Percentiles rank a stretch among this genome's conserved stretches.
Evolutionary conservation across 2,797 vertebrate genomes (phyloP).

Genomic region (Gymnothorax javanicus): DNA sequence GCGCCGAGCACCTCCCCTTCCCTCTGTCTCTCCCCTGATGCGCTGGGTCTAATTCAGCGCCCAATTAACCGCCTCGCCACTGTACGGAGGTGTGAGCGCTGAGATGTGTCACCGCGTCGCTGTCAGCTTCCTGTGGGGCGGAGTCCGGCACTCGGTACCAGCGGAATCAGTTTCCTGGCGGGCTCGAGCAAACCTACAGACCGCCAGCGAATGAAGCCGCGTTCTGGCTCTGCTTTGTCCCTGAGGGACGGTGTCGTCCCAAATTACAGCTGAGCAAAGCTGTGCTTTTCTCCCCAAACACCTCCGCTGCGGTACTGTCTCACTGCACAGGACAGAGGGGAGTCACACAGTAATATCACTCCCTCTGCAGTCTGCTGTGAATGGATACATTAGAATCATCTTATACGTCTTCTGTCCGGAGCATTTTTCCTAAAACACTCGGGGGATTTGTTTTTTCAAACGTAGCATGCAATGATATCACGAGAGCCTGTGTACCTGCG

Average conservation of each 20-base stretch:
- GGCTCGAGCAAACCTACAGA: not conserved
- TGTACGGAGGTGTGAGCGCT: not conserved
- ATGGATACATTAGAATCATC: too few species aligned
- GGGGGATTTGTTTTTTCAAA: too few species aligned
- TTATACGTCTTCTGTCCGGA: too few species aligned
- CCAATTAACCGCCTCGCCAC: not conserved
- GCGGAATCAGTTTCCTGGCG: not conserved
- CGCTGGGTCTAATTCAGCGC: not conserved
- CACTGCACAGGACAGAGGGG: too few species aligned
- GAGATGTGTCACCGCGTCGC: not conserved
- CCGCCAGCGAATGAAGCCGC: not conserved
- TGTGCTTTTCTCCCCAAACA: not conserved
- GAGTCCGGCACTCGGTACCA: not conserved
- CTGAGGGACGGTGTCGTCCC: not conserved
- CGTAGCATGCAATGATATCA: too few species aligned
- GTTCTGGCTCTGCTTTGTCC: not conserved
- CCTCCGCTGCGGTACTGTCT: not conserved
- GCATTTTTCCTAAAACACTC: too few species aligned
- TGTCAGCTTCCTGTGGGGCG: not conserved
- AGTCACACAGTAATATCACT: too few species aligned
- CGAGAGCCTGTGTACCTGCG: too few species aligned
- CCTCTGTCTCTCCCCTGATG: not conserved
- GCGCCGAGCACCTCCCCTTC: not conserved
- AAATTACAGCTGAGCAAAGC: not conserved
- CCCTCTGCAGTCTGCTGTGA: too few species aligned